These are phyloP conservation scores for Sinocyclocheilus anophthalmus DNA, from an alignment of 2,113 vertebrate species.

Conservation along the genomic window DNA sequence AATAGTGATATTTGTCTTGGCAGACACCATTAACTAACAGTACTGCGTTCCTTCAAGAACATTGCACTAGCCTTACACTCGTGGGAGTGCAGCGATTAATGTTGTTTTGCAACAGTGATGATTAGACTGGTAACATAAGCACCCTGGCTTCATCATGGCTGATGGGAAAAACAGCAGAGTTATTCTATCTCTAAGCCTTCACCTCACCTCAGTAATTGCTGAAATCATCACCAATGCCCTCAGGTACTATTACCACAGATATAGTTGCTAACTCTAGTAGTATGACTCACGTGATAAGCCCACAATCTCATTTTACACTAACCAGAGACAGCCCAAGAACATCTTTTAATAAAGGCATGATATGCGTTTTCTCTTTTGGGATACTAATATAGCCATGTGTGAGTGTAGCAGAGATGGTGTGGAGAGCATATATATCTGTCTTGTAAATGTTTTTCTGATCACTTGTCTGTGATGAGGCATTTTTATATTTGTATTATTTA, in stretches of 20 bases:
- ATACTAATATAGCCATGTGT: not conserved
- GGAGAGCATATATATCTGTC: not conserved
- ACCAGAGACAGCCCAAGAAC: not conserved
- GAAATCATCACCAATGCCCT: slow-evolving; percentile 30
- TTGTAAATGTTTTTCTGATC: not conserved
- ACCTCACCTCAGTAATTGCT: slow-evolving; percentile 34
- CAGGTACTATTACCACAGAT: slow-evolving; percentile 36
- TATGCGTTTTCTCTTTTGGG: slow-evolving; percentile 8
- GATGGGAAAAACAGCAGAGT: slow-evolving; percentile 22
- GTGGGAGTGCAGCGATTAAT: not conserved
- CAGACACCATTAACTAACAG: not conserved
- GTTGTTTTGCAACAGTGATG: not conserved
- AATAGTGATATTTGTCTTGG: not conserved
- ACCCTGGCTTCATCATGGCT: not conserved
- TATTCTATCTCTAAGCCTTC: slow-evolving; percentile 27
- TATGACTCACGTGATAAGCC: slow-evolving; percentile 5
- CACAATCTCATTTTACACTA: slow-evolving; percentile 39
- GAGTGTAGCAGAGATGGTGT: not conserved
- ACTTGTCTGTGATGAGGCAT: not conserved
- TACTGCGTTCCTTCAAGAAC: not conserved
- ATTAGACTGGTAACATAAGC: slow-evolving; percentile 3
- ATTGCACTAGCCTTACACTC: not conserved
- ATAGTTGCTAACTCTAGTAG: slow-evolving; percentile 21
- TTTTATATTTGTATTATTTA: not conserved
- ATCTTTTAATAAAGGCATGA: slow-evolving; percentile 28